phyloP scores from a whole-genome alignment of 2,797 vertebrate genomes.

The Silurus aristotelis region DNA sequence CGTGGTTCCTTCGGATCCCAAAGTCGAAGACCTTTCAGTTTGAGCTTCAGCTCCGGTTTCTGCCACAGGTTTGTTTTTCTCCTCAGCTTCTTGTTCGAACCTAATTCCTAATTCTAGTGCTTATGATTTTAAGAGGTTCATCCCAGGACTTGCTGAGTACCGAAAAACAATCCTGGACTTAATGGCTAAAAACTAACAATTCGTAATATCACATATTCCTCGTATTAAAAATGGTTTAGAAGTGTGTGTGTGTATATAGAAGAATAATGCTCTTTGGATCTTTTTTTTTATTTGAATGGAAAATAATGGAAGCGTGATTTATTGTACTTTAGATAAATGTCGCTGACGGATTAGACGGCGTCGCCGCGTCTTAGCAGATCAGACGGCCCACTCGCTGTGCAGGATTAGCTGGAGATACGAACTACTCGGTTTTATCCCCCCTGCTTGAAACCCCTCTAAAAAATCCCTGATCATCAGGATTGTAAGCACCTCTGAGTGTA shows the following conservation, averaged over 20 bases:
- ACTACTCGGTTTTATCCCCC: constrained; percentile 12
- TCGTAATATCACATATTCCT: neutral
- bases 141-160: constrained; percentile 15
- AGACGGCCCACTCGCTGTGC: constrained; percentile 44
- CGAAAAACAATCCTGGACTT: neutral
- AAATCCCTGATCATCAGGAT: neutral
- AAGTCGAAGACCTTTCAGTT: neutral
- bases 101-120: constrained; percentile 23
- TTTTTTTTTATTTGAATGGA: neutral
- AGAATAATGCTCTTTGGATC: neutral
- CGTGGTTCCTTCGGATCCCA: constrained; percentile 44
- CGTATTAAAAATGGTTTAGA: neutral
- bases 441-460: neutral
- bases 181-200: neutral
- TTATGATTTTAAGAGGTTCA: constrained; percentile 19
- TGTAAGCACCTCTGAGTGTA: constrained; percentile 22
- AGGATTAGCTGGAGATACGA: constrained; percentile 42
- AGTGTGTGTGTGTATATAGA: neutral
- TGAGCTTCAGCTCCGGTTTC: constrained; percentile 6
- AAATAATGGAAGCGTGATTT: neutral
- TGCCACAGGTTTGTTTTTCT: neutral
- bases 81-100: neutral
- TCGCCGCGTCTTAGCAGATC: constrained; percentile 29
- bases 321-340: neutral
- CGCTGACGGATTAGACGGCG: constrained; percentile 1